Conservation (phyloP, 2,888 invertebrate genomes). For the Teleogryllus oceanicus region DNA sequence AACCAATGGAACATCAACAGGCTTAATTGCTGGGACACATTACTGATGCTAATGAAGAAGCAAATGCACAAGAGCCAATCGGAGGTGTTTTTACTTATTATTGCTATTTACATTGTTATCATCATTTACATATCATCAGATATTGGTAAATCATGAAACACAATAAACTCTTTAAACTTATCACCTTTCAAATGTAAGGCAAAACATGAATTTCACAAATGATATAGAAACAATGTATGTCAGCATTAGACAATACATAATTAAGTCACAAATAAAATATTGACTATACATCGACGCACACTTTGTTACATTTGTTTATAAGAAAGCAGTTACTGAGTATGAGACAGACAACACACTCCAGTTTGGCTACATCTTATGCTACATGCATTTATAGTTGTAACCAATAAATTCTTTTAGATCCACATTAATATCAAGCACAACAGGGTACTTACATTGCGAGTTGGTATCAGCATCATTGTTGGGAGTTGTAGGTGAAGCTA, state of each 20-base stretch:
- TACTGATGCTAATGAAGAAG: background rate
- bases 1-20: slow-evolving; percentile 42
- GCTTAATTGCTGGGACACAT: background rate
- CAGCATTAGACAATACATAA: too few species aligned
- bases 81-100: background rate
- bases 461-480: slow-evolving; percentile 53
- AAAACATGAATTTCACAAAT: background rate
- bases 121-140: background rate
- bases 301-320: too few species aligned
- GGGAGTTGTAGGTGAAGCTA: slow-evolving; percentile 53
- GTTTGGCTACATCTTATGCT: background rate
- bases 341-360: too few species aligned
- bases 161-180: background rate
- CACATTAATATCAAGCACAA: slow-evolving; percentile 30
- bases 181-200: background rate
- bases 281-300: too few species aligned
- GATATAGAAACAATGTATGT: too few species aligned
- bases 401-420: too few species aligned
- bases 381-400: background rate
- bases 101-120: background rate
- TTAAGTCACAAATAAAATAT: too few species aligned
- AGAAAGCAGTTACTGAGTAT: too few species aligned
- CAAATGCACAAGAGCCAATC: slow-evolving; percentile 18
- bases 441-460: slow-evolving; percentile 51
- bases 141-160: background rate